Percentiles rank a stretch among this genome's conserved stretches.
These are phyloP conservation scores for Tetraodon nigroviridis DNA, from an alignment of 2,113 vertebrate genomes.

Conservation along the genomic window DNA sequence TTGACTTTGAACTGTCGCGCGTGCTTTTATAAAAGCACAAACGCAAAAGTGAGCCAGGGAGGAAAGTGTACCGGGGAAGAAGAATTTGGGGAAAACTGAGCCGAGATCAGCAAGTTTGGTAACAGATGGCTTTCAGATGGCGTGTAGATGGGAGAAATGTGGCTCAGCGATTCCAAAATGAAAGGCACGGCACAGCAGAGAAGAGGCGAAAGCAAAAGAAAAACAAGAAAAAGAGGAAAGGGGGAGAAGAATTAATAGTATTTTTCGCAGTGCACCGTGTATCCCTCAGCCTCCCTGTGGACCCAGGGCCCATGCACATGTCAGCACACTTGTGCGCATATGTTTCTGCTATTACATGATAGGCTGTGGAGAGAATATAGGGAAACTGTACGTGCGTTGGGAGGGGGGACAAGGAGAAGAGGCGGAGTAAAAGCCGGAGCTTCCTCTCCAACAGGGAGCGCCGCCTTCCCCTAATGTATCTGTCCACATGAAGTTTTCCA, in stretches of 20 bases:
- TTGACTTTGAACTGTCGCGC: conserved; percentile 19
- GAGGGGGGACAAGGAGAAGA: conserved; percentile 40
- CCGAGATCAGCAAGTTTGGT: neutral
- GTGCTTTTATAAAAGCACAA: neutral
- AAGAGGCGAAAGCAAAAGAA: conserved; percentile 29
- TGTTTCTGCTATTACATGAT: conserved; percentile 74
- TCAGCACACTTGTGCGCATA: conserved; percentile 63
- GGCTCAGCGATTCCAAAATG: conserved; percentile 7
- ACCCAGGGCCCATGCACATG: conserved; percentile 65
- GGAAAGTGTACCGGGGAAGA: neutral
- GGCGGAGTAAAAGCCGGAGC: conserved; percentile 43
- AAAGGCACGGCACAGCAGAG: conserved; percentile 17
- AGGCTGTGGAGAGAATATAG: conserved; percentile 69
- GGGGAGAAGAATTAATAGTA: conserved; percentile 47
- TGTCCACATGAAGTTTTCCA: conserved; percentile 38
- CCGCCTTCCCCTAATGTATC: conserved; percentile 46
- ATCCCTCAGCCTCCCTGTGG: conserved; percentile 73
- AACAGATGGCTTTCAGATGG: neutral
- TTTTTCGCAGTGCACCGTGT: conserved; percentile 64
- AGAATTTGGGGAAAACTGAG: neutral
- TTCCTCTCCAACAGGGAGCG: conserved; percentile 59
- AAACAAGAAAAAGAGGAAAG: conserved; percentile 21
- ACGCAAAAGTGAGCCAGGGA: neutral
- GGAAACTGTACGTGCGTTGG: conserved; percentile 67
- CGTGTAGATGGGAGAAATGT: neutral